phyloP scores from a whole-genome alignment of 30 jellyfish, hydroid and myxozoan genomes.

The Aurelia sp. region DNA sequence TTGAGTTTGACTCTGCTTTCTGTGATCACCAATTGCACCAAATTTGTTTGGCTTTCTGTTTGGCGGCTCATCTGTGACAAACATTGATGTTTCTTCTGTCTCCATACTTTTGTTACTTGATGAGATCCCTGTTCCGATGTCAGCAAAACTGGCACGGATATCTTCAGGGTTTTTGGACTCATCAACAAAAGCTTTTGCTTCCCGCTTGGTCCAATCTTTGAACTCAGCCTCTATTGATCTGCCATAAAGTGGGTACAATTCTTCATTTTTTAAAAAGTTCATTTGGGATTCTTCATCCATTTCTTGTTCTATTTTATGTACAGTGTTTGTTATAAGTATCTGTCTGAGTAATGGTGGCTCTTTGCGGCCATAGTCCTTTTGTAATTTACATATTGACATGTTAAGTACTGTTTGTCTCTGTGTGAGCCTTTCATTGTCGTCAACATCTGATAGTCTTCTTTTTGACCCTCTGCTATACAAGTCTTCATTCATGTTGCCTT shows the following conservation, averaged over 20 bases:
- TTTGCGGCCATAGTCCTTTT: constrained; percentile 86
- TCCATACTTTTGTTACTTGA: constrained; percentile 7
- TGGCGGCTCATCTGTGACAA: constrained; percentile 18
- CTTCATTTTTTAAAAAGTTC: constrained; percentile 51
- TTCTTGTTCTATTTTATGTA: constrained; percentile 84
- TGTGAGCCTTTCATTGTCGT: constrained; percentile 89
- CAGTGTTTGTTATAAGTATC: constrained; percentile 84
- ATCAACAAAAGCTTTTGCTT: constrained; percentile 46
- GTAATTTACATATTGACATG: constrained; percentile 95
- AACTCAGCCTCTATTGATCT: constrained; percentile 55
- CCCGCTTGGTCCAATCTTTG: constrained; percentile 67
- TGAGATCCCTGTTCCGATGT: constrained; percentile 60
- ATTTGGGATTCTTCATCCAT: constrained; percentile 85
- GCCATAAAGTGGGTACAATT: constrained; percentile 42
- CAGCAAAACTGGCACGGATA: constrained; percentile 76
- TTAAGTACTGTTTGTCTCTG: constrained; percentile 89
- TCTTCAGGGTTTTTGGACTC: constrained; percentile 65
- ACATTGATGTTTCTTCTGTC: neutral
- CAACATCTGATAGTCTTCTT: constrained; percentile 92
- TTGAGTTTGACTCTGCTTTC: constrained; percentile 54
- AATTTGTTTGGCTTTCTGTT: constrained; percentile 59
- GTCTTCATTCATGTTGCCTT: constrained; percentile 69
- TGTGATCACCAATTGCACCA: constrained; percentile 96
- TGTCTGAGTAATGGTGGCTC: constrained; percentile 89
- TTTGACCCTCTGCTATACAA: constrained; percentile 85